Evolutionary conservation across 2,113 vertebrate genomes (phyloP), one percentile per base, ranked within the genome.

Genomic region (Gambusia affinis): DNA sequence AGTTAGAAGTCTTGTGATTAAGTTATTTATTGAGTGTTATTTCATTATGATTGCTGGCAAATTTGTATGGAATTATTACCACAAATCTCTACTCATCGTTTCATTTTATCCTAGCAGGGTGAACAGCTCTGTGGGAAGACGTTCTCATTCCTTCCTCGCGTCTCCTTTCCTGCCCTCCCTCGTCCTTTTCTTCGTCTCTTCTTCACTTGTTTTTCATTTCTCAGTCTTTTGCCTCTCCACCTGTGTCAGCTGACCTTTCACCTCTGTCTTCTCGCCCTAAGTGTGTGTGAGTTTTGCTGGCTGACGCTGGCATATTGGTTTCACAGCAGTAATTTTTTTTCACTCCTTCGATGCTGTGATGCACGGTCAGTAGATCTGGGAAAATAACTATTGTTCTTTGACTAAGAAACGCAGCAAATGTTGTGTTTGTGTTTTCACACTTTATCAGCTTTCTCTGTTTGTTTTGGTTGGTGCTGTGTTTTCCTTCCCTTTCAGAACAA

Each of bases 361-460:
- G 51, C 51, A n/a, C 51, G 51, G 51, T 57, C 24, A 57, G 51
- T 24, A 24, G 51, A 57, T 57, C 51, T 57, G 51, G 51, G 19
- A 57, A 57, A 57, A 57, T 57, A 57, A 57, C 51, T n/a, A 57
- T 57, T 57, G 51, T 57, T 57, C 51, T 57, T 57, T 57, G 51
- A 57, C 51, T 57, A 57, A 24, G 51, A 57, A 57, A 24, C 22
- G 24, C 19, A 57, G 51, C 51, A 57, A 57, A 57, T 57, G 51
- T 57, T n/a, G 51, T 57, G 51, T 57, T 57, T 57, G 51, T 57
- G 51, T 57, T n/a, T 57, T 57, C 51, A 57, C 51, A 57, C 51
- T 57, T n/a, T 57, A 57, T 57, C 51, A 57, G 51, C 51, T 57
- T 57, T n/a, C 19, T 57, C 51, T 57, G 51, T 57, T 57, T 57